Evolutionary conservation across 2,113 vertebrate species (phyloP).

Genomic region (Ranitomeya imitator): DNA sequence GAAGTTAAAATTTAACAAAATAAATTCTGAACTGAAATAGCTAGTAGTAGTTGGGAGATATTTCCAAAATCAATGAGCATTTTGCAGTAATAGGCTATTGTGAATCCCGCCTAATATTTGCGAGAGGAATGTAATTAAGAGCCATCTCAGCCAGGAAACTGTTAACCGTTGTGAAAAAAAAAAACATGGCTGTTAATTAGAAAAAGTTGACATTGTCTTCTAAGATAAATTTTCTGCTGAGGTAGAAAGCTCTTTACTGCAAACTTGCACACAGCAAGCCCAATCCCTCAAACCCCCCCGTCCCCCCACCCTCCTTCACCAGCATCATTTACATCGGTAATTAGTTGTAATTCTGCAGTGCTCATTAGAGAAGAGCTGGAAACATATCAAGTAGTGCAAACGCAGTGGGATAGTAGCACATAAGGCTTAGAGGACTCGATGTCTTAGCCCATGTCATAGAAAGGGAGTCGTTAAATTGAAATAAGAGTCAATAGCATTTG

Average conservation of each 20-base stretch:
- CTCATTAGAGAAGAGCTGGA: constrained; percentile 78
- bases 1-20: not conserved
- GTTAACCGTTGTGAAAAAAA: constrained; percentile 60
- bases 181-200: constrained; percentile 74
- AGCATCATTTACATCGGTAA: constrained; percentile 89
- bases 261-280: constrained; percentile 81
- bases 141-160: constrained; percentile 56
- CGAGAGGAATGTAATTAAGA: constrained; percentile 15
- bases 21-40: not conserved
- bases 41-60: not conserved
- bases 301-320: constrained; percentile 70
- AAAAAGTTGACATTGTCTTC: constrained; percentile 84
- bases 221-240: constrained; percentile 87
- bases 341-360: constrained; percentile 86
- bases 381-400: constrained; percentile 72
- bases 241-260: constrained; percentile 86
- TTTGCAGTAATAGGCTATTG: not conserved
- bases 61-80: not conserved
- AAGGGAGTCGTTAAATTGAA: constrained; percentile 26
- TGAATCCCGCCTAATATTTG: not conserved
- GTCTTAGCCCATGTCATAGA: constrained; percentile 52
- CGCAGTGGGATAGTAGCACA: constrained; percentile 61
- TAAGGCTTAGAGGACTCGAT: constrained; percentile 56
- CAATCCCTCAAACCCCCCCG: constrained; percentile 56
- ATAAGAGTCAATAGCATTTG: constrained; percentile 14